phyloP scores from a whole-genome alignment of 2,113 vertebrate species.

The Psammodynastes pulverulentus region DNA sequence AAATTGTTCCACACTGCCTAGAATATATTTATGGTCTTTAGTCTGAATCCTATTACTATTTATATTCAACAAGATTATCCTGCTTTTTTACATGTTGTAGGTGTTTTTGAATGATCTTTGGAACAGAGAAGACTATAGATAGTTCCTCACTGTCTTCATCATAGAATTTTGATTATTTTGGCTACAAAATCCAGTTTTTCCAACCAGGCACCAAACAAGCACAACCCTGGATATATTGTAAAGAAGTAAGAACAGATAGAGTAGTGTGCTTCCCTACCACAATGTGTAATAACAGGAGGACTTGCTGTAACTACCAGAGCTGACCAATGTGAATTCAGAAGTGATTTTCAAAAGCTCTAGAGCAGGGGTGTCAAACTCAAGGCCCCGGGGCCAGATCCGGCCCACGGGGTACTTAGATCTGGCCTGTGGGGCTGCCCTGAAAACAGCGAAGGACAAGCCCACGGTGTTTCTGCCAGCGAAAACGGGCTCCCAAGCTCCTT shows the following conservation, averaged over 20 bases:
- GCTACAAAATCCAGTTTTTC: neutral
- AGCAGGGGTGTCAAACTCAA: neutral
- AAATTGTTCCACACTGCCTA: neutral
- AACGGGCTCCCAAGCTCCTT: no score
- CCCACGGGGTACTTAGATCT: no score
- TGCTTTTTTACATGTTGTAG: neutral
- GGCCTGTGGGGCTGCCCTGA: no score
- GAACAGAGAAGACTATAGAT: neutral
- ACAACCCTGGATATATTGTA: neutral
- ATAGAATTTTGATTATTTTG: neutral
- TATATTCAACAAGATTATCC: neutral
- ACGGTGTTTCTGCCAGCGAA: no score
- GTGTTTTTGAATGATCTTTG: neutral
- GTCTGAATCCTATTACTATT: neutral
- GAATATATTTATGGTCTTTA: neutral
- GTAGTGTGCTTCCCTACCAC: neutral
- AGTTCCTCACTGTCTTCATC: neutral
- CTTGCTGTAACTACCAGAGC: neutral
- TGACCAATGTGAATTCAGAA: neutral
- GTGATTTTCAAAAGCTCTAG: neutral
- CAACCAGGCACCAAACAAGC: neutral
- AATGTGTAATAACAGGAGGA: neutral
- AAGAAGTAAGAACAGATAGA: neutral
- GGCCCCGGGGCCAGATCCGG: no score
- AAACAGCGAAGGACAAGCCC: no score